Conservation (phyloP, 2,113 vertebrate species). For the Perca flavescens region DNA sequence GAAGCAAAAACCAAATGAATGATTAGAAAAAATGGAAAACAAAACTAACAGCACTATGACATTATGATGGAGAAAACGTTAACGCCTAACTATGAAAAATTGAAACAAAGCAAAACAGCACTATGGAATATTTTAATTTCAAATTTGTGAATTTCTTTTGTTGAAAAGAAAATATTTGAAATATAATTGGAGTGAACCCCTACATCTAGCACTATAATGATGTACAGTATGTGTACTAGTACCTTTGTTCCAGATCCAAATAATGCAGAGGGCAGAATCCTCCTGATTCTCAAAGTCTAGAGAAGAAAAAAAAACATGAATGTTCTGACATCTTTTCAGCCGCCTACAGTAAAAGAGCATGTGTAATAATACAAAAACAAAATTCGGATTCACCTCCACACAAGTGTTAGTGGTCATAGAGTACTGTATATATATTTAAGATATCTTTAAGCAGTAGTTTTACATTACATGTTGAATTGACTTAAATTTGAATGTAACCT, state of each 20-base stretch:
- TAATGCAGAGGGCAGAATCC: constrained; percentile 63
- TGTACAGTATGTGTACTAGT: not conserved
- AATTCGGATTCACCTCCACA: too few species aligned
- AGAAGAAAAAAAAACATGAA: not conserved
- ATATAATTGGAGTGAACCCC: not conserved
- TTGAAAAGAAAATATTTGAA: not conserved
- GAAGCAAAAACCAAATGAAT: not conserved
- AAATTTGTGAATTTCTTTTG: not conserved
- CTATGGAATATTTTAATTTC: not conserved
- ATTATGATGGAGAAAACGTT: too few species aligned
- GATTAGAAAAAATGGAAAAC: not conserved
- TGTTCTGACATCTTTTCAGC: not conserved
- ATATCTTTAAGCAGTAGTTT: not conserved
- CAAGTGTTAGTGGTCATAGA: not conserved
- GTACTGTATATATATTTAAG: not conserved
- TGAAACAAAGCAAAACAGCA: not conserved
- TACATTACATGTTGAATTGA: not conserved
- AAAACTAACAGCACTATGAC: not conserved
- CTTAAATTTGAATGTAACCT: not conserved
- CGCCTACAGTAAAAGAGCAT: not conserved
- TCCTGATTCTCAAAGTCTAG: constrained; percentile 70
- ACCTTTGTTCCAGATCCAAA: constrained; percentile 70
- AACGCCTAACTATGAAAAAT: too few species aligned
- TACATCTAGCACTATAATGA: not conserved
- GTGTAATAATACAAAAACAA: not conserved